These are phyloP conservation scores for Camponotus vicinus DNA, from an alignment of 1,140 invertebrate genomes.

Conservation along the genomic window DNA sequence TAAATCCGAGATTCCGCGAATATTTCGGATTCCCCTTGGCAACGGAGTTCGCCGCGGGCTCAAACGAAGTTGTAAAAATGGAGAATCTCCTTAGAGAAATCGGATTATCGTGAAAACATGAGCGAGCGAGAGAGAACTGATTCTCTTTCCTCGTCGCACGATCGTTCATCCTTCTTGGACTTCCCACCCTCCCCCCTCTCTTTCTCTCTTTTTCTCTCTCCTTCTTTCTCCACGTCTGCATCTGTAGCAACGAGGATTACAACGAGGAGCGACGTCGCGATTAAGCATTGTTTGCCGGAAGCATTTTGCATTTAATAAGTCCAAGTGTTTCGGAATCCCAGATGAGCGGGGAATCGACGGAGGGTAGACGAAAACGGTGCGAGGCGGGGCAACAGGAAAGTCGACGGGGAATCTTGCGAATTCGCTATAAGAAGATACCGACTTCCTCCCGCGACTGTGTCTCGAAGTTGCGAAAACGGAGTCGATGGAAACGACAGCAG, in stretches of 20 bases:
- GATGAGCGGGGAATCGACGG: conserved; percentile 37
- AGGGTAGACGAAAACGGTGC: neutral
- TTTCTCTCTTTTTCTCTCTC: conserved; percentile 15
- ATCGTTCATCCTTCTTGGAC: neutral
- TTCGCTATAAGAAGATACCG: conserved; percentile 48
- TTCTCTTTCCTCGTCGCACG: conserved; percentile 37
- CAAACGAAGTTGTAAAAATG: conserved; percentile 77
- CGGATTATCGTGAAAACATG: conserved; percentile 70
- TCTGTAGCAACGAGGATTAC: conserved; percentile 65
- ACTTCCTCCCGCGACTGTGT: conserved; percentile 17
- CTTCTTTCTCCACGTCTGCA: conserved; percentile 6
- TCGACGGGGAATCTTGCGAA: conserved; percentile 56
- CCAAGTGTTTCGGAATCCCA: conserved; percentile 64
- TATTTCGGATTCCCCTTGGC: conserved; percentile 68
- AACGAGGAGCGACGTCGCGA: conserved; percentile 71
- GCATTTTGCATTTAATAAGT: conserved; percentile 79
- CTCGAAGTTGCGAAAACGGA: conserved; percentile 54
- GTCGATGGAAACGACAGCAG: conserved; percentile 42
- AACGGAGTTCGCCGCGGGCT: conserved; percentile 57
- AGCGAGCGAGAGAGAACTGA: neutral
- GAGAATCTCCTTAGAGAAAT: conserved; percentile 71
- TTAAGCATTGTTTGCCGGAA: conserved; percentile 77
- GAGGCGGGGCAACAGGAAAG: neutral
- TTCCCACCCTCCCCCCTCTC: neutral
- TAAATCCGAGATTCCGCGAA: conserved; percentile 73